Base-by-base conservation (phyloP, 2,797 vertebrate species). In the Anas bernieri region DNA sequence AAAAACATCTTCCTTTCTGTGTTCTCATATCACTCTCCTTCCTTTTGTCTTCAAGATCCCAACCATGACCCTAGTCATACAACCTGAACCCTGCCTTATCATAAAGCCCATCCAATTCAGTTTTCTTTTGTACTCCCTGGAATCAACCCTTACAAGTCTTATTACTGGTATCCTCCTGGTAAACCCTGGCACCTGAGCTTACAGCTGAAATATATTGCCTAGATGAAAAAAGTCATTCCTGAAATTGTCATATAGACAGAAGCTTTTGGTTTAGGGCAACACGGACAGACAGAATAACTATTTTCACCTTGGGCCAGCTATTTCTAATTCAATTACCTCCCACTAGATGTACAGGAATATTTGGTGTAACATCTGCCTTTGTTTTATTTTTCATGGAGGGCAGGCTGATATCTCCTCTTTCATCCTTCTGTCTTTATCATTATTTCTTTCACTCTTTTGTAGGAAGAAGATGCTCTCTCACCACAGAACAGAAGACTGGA, bases 321-420 rank as follows among this genome's bases (percentile, higher is more conserved):
- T 83, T 95, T 95, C 87, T 77, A 88, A 87, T 95, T 89, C 75
- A 85, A 8, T 77, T 91, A 72, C 17, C 22, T 88, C 59, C 54
- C 46, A 88, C 62, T 92, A 89, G 61, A 68, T 13, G 13, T 72
- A 66, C 74, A 86, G 23, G 39, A 93, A 69, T 91, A 79, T 76
- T 48, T 86, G 52, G 35, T 74, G 43, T 84, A 94, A 56, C 25
- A 67, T 7, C 63, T 15, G 12, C 13, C 26, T 92, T 89, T 92
- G 68, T 93, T 96, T 89, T 55, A 92, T 89, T 94, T 94, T 94
- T 93, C 89, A 93, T 90, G 70, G 50, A 86, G 21, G 46, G n/a
- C 7, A 86, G 80, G 16, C 9, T 80, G 59, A 30, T 85, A 59
- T 35, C 45, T 76, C 56, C 45, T 76, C 56, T 93, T 93, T 90